Base-by-base conservation (phyloP, 2,797 vertebrate species). In the Hoplostethus atlanticus region DNA sequence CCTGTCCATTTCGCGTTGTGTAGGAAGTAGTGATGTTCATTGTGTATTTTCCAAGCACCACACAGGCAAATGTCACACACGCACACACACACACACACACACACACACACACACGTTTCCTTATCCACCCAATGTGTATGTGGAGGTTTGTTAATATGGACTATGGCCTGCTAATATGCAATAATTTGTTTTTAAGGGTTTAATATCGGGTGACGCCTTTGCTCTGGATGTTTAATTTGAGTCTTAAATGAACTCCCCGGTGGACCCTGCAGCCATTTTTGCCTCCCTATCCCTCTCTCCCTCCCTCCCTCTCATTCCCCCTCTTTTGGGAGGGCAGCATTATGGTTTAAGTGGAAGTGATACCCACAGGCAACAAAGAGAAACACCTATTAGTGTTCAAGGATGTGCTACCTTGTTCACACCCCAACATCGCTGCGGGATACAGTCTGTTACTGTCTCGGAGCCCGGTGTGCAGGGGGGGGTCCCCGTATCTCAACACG, bases 161-260 rank as follows among this genome's bases (percentile, higher is more conserved):
- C 48, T 71, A 21, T 21, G 21, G 21, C 21, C 21, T 21, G 21
- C 21, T 21, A 21, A 21, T 21, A 21, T 21, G 21, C 21, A 73
- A 93, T 95, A 91, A 95, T 94, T 95, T 95, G 94, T 94, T 94
- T 96, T 96, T 95, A 95, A 95, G 93, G 93, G 93, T 94, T 95
- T 96, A 91, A 95, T 95, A 96, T 94, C 76, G 77, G 93, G 93
- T 92, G 90, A 86, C 80, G 87, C 92, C 91, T 94, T 93, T 94
- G 92, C 94, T 93, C 94, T 94, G 91, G 89, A 90, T 93, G 93
- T 95, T 95, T 96, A 95, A 96, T 96, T 96, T 95, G 93, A 95
- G 94, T 94, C 93, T 96, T 95, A 96, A 96, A 96, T 95, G 96
- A 96, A 95, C 93, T 89, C 92, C 90, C 76, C 66, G 21, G 21